A percentile compares a stretch with the other conserved stretches of the same genome.
Evolutionary conservation across 2,113 vertebrate species (phyloP).

Genomic region (Glaucomys volans): DNA sequence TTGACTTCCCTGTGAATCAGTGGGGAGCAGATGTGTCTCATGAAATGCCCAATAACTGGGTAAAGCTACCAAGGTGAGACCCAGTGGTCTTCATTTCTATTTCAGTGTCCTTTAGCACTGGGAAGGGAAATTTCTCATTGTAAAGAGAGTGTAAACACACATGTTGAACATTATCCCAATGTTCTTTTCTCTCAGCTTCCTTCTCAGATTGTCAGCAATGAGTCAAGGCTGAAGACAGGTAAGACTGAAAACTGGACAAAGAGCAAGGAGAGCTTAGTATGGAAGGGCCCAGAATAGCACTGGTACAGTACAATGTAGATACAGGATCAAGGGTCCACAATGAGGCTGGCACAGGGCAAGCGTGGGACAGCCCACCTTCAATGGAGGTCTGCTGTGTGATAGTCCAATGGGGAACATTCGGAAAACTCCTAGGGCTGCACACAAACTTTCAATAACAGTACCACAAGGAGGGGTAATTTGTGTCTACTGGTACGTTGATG

Average conservation of each 20-base stretch:
- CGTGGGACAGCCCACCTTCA: background rate
- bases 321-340: fast-evolving
- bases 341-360: fast-evolving
- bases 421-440: fast-evolving
- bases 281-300: background rate
- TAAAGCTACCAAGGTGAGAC: background rate
- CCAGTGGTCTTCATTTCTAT: background rate
- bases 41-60: background rate
- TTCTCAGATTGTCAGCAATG: background rate
- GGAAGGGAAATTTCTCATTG: background rate
- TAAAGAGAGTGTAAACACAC: background rate
- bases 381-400: fast-evolving
- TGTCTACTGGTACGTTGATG: background rate
- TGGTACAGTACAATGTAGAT: background rate
- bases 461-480: background rate
- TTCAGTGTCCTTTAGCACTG: background rate
- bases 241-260: background rate
- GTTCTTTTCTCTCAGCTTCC: background rate
- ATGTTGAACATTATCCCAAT: background rate
- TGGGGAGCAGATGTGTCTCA: fast-evolving
- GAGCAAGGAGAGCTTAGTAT: background rate
- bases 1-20: background rate
- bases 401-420: background rate
- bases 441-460: background rate
- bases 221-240: background rate